Conservation (phyloP, 2,113 vertebrate genomes). For the Festucalex cinctus region DNA sequence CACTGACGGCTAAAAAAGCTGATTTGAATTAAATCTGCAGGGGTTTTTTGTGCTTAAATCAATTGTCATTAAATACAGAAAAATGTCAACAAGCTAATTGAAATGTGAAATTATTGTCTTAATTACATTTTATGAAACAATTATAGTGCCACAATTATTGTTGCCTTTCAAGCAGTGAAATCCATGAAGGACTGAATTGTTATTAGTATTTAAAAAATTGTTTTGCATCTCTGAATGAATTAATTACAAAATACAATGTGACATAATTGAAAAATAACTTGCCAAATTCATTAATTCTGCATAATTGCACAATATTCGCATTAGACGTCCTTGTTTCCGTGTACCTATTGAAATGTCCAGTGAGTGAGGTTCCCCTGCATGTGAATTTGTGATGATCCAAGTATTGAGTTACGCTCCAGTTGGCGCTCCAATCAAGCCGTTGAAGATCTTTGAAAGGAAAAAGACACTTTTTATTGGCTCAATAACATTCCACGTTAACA, state of each 20-base stretch:
- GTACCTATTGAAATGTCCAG: neutral
- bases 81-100: neutral
- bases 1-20: neutral
- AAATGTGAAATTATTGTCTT: neutral
- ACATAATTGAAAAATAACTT: too few relatives aligned
- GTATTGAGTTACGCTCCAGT: conserved; percentile 38
- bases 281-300: neutral
- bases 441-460: conserved; percentile 14
- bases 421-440: conserved; percentile 25
- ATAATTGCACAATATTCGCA: too few relatives aligned
- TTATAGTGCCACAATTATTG: neutral
- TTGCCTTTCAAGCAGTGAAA: too few relatives aligned
- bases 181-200: too few relatives aligned
- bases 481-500: neutral
- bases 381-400: conserved; percentile 14
- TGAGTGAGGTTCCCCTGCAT: neutral
- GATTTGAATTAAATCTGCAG: neutral
- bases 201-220: too few relatives aligned
- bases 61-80: neutral
- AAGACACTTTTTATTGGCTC: neutral
- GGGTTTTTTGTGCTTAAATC: neutral
- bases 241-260: too few relatives aligned
- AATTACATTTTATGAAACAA: neutral
- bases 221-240: too few relatives aligned
- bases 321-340: too few relatives aligned